Evolutionary conservation across 2,888 invertebrate species (phyloP).

Genomic region (Phaonia tiefii): DNA sequence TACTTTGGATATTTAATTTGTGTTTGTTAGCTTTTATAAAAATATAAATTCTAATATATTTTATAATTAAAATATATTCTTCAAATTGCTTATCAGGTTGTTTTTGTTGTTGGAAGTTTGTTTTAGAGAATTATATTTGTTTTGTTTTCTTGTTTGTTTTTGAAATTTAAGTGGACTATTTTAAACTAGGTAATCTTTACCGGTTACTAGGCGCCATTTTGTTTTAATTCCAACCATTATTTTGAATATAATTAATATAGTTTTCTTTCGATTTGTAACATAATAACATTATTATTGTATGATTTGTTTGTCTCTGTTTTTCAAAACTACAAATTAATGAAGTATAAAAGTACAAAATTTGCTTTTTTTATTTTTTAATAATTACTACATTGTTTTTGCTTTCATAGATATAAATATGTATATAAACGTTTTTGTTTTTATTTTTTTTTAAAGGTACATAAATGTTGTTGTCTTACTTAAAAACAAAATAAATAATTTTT

Average conservation of each 20-base stretch:
- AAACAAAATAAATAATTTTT: constrained; percentile 47
- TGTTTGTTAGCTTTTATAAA: constrained; percentile 58
- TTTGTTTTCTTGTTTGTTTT: constrained; percentile 39
- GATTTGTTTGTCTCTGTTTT: constrained; percentile 32
- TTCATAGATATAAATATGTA: constrained; percentile 51
- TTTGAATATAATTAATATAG: constrained; percentile 31
- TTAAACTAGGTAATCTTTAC: constrained; percentile 3
- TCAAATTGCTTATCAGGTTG: constrained; percentile 66
- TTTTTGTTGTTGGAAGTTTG: constrained; percentile 62
- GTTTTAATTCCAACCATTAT: constrained; percentile 48
- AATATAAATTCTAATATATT: constrained; percentile 64
- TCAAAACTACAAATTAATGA: constrained; percentile 62
- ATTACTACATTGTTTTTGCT: constrained; percentile 47
- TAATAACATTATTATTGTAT: constrained; percentile 53
- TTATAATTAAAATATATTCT: constrained; percentile 49
- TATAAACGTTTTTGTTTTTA: constrained; percentile 45
- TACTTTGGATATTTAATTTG: constrained; percentile 8
- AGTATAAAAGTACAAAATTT: constrained; percentile 65
- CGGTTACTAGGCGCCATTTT: constrained; percentile 36
- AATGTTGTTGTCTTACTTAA: constrained; percentile 71
- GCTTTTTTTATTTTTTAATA: constrained; percentile 56
- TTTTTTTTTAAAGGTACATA: constrained; percentile 72
- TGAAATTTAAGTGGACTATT: constrained; percentile 51
- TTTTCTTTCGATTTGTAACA: constrained; percentile 41
- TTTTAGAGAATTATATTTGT: constrained; percentile 47